phyloP scores from a whole-genome alignment of 2,888 invertebrate genomes.

The Tipula lateralis region DNA sequence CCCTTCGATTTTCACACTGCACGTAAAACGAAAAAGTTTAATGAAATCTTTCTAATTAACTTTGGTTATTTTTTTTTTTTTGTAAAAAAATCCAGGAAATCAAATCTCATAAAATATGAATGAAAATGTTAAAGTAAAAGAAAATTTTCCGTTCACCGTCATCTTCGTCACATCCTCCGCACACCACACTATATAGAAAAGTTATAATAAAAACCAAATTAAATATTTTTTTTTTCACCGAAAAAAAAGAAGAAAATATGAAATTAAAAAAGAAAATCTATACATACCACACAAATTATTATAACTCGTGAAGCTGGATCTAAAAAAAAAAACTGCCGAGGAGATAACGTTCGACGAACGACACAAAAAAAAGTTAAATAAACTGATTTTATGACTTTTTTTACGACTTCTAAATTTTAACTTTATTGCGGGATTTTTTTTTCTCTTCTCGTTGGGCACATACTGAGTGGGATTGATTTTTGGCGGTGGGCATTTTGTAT shows the following conservation, averaged over 20 bases:
- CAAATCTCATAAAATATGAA: constrained; percentile 19
- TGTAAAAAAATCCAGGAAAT: neutral
- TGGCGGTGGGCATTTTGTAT: neutral
- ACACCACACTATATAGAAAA: neutral
- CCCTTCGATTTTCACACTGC: neutral
- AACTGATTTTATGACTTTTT: constrained; percentile 28
- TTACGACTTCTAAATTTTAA: constrained; percentile 27
- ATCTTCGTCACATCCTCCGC: neutral
- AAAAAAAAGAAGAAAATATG: neutral
- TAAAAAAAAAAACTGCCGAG: neutral
- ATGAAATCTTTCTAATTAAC: constrained; percentile 24
- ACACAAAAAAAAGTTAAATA: constrained; percentile 27
- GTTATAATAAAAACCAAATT: constrained; percentile 20
- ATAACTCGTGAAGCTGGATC: neutral
- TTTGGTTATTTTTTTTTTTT: neutral
- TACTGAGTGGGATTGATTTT: neutral
- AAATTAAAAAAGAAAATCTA: constrained; percentile 25
- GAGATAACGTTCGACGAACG: constrained; percentile 14
- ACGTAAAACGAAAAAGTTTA: constrained; percentile 19
- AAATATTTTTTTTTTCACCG: neutral
- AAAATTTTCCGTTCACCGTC: neutral
- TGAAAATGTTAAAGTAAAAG: constrained; percentile 13
- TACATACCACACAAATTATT: constrained; percentile 25
- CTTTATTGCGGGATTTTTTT: neutral
- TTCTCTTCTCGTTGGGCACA: neutral